Percentiles rank a stretch among this genome's conserved stretches.
These are phyloP conservation scores for Chaetodon trifascialis DNA, from an alignment of 2,113 vertebrate species.

Conservation along the genomic window DNA sequence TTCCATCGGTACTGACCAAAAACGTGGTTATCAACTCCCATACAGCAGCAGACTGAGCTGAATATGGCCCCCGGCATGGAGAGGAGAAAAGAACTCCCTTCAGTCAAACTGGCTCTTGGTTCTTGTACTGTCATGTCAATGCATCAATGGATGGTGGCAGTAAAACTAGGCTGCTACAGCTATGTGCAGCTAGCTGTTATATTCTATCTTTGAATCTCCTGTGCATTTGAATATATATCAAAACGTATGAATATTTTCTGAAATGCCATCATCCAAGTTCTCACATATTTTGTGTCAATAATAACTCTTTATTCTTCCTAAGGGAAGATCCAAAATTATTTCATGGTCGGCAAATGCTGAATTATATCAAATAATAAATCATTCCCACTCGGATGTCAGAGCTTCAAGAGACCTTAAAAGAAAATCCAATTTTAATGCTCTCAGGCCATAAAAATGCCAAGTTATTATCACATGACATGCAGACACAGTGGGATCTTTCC, in stretches of 20 bases:
- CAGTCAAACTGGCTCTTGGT: conserved; percentile 1
- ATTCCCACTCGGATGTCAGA: conserved; percentile 19
- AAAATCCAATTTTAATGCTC: conserved; percentile 26
- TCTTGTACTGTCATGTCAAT: background rate
- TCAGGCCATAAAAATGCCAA: conserved; percentile 11
- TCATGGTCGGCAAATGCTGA: conserved; percentile 24
- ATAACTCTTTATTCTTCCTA: background rate
- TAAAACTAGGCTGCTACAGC: background rate
- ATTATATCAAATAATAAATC: conserved; percentile 38
- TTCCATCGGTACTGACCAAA: background rate
- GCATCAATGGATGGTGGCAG: conserved; percentile 4
- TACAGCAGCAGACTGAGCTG: background rate
- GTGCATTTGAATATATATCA: conserved; percentile 7
- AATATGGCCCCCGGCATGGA: background rate
- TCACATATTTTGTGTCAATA: conserved; percentile 7
- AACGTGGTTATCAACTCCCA: conserved; percentile 8
- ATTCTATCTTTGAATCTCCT: background rate
- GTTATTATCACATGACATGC: conserved; percentile 32
- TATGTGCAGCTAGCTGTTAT: background rate
- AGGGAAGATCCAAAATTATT: conserved; percentile 13
- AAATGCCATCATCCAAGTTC: conserved; percentile 12
- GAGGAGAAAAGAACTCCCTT: conserved; percentile 18
- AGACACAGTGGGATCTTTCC: conserved; percentile 12
- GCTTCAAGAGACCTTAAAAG: conserved; percentile 33
- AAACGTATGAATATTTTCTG: conserved; percentile 8